A percentile compares a stretch with the other conserved stretches of the same genome.
Conservation (phyloP, 2,797 vertebrate species). For the Triplophysa bombifrons region DNA sequence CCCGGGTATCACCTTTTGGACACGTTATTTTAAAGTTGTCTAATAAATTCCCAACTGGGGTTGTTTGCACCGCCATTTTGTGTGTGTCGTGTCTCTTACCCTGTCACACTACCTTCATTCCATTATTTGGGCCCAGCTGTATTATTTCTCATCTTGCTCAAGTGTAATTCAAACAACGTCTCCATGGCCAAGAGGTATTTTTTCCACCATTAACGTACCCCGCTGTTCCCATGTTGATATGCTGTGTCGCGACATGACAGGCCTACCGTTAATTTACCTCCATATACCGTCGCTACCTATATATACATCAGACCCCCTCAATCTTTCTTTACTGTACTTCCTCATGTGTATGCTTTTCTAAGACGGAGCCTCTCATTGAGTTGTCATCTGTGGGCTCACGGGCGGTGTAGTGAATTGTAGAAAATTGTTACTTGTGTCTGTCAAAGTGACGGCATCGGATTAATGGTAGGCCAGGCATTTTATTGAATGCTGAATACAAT, state of each 20-base stretch:
- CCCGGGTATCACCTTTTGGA: too few species aligned
- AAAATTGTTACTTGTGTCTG: slow-evolving; percentile 66
- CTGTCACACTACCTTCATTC: not conserved
- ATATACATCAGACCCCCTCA: slow-evolving; percentile 27
- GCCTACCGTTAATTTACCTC: slow-evolving; percentile 33
- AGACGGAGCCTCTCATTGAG: slow-evolving; percentile 51
- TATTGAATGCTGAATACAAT: slow-evolving; percentile 46
- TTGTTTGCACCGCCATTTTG: too few species aligned
- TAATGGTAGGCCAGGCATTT: slow-evolving; percentile 71
- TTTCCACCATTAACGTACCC: slow-evolving; percentile 19
- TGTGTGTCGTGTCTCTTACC: too few species aligned
- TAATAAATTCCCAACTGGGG: too few species aligned
- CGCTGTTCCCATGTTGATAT: slow-evolving; percentile 23
- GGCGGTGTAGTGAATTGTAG: slow-evolving; percentile 57
- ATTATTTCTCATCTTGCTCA: slow-evolving; percentile 14
- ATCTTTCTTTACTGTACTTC: slow-evolving; percentile 12
- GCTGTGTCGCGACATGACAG: slow-evolving; percentile 25
- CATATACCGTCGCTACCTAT: slow-evolving; percentile 21
- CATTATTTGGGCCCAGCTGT: slow-evolving; percentile 38
- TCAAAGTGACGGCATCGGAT: slow-evolving; percentile 65
- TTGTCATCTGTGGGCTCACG: slow-evolving; percentile 69
- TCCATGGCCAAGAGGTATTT: slow-evolving; percentile 36
- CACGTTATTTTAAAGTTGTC: too few species aligned
- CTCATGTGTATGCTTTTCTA: slow-evolving; percentile 3
- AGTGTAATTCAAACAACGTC: slow-evolving; percentile 36